Evolutionary conservation across 2,888 invertebrate species (phyloP).

Genomic region (Andrena fulva): DNA sequence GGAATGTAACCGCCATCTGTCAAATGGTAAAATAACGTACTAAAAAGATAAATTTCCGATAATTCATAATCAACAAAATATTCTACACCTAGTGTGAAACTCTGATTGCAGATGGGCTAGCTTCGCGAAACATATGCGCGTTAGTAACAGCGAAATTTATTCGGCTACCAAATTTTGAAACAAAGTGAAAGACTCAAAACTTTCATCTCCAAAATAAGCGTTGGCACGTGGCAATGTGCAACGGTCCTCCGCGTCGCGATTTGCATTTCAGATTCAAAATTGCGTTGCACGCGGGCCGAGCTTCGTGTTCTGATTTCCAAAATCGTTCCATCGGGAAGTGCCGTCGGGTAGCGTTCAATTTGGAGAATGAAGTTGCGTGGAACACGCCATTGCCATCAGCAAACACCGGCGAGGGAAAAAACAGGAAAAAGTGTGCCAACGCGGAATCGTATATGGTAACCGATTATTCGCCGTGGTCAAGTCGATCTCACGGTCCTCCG

Average conservation of each 20-base stretch:
- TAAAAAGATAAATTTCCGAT: too few relatives aligned
- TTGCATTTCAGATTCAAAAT: constrained; percentile 17
- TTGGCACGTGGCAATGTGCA: background rate
- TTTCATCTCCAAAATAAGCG: constrained; percentile 1
- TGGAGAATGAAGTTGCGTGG: constrained; percentile 8
- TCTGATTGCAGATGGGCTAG: too few relatives aligned
- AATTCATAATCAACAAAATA: too few relatives aligned
- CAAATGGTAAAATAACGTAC: too few relatives aligned
- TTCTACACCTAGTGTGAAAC: too few relatives aligned
- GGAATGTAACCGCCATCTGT: too few relatives aligned
- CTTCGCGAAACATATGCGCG: too few relatives aligned
- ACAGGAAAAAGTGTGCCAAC: constrained; percentile 45
- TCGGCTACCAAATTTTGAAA: background rate
- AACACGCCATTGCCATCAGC: constrained; percentile 6
- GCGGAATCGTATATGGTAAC: constrained; percentile 42
- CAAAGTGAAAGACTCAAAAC: background rate
- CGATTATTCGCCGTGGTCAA: constrained; percentile 50
- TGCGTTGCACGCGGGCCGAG: background rate
- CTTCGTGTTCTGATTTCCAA: background rate
- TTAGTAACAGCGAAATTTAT: too few relatives aligned
- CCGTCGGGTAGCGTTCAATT: background rate
- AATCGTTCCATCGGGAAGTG: background rate
- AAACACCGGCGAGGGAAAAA: constrained; percentile 19
- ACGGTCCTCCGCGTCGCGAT: background rate
- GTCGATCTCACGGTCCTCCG: constrained; percentile 38